phyloP scores from a whole-genome alignment of 1,140 invertebrate genomes.

The Solenopsis invicta region DNA sequence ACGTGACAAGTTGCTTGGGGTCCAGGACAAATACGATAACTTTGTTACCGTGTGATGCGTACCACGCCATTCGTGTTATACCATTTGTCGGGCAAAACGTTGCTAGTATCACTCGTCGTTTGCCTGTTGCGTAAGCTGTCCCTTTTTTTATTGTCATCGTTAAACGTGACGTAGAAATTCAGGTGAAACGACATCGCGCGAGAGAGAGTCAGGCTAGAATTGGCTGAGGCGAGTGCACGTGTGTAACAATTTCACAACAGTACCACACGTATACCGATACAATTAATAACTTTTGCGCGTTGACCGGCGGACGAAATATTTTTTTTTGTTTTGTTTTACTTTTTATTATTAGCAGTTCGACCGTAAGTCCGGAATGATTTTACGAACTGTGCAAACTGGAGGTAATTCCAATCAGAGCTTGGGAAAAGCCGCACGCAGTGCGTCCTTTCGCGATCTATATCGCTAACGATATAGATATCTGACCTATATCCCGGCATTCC shows the following conservation, averaged over 20 bases:
- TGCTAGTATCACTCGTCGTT: not conserved
- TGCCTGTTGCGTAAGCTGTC: slow-evolving; percentile 36
- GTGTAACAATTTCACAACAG: not conserved
- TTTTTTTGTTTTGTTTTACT: slow-evolving; percentile 1
- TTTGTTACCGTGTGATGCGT: slow-evolving; percentile 48
- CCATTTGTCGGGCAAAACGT: slow-evolving; percentile 47
- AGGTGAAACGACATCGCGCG: not conserved
- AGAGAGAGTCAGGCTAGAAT: not conserved
- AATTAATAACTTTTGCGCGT: not conserved
- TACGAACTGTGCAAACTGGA: not conserved
- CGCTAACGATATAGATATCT: slow-evolving; percentile 30
- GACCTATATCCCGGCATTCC: slow-evolving; percentile 49
- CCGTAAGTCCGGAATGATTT: slow-evolving; percentile 1
- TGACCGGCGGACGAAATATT: not conserved
- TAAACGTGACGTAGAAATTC: not conserved
- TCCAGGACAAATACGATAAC: slow-evolving; percentile 50
- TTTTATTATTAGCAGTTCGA: not conserved
- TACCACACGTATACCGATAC: not conserved
- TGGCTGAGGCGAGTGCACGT: not conserved
- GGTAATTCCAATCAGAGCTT: slow-evolving; percentile 12
- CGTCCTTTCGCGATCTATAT: slow-evolving; percentile 31
- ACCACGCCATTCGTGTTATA: slow-evolving; percentile 39
- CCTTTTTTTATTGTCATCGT: slow-evolving; percentile 1
- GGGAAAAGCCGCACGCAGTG: not conserved
- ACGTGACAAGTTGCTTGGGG: slow-evolving; percentile 39